These are phyloP conservation scores for Cephalopachus bancanus DNA, from an alignment of 2,797 vertebrate species.

Conservation along the genomic window DNA sequence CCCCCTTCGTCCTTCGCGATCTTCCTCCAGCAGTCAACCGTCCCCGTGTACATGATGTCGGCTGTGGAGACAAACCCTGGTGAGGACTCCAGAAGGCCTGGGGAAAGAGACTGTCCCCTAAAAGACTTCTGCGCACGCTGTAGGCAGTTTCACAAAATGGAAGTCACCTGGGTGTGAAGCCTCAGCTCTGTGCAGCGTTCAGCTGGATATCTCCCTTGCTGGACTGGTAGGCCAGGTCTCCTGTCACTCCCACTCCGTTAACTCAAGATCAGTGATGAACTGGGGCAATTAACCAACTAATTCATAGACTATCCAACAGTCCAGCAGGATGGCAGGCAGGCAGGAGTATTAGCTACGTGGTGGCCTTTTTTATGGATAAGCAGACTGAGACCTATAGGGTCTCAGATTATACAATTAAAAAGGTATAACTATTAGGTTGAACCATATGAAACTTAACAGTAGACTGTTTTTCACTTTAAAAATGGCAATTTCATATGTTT, in stretches of 20 bases:
- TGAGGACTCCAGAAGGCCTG: neutral
- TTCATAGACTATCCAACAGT: neutral
- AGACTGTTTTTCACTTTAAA: neutral
- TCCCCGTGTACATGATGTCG: conserved; percentile 99
- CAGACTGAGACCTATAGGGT: neutral
- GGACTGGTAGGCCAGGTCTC: neutral
- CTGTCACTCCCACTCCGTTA: neutral
- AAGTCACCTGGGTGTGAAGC: neutral
- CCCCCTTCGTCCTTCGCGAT: conserved; percentile 96
- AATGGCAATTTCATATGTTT: conserved; percentile 12
- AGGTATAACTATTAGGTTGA: neutral
- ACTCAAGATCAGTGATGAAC: neutral
- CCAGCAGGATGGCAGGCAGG: neutral
- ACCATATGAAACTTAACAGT: neutral
- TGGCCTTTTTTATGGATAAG: neutral
- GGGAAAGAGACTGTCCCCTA: neutral
- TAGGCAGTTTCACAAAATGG: neutral
- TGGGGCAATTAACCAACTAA: neutral
- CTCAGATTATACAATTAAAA: neutral
- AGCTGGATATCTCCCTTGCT: neutral
- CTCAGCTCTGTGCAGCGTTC: neutral
- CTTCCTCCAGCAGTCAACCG: conserved; percentile 99
- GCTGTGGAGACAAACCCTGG: conserved; percentile 90
- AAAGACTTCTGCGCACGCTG: neutral
- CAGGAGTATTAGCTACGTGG: rapidly evolving